Percentiles rank a stretch among this genome's conserved stretches.
phyloP scores from a whole-genome alignment of 2,113 vertebrate genomes.

The Xiphophorus hellerii region DNA sequence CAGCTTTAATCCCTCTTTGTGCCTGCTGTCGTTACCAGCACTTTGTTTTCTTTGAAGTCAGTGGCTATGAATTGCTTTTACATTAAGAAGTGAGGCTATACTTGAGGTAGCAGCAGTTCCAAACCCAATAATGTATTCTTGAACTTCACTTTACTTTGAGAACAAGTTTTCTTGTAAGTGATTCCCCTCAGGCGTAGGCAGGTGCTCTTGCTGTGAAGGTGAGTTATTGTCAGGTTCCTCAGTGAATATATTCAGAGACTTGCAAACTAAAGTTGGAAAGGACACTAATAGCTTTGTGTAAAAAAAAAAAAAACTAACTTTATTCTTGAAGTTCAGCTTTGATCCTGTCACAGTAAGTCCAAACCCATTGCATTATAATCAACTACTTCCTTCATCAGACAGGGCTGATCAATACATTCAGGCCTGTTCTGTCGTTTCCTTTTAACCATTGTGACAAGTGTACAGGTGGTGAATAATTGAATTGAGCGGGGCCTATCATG shows the following conservation, averaged over 20 bases:
- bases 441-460: conserved; percentile 51
- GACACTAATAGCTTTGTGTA: conserved; percentile 11
- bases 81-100: conserved; percentile 7
- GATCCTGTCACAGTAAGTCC: not conserved
- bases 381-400: conserved; percentile 1
- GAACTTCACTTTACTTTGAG: conserved; percentile 26
- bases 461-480: conserved; percentile 75
- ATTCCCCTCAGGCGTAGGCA: conserved; percentile 10
- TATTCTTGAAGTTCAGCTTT: conserved; percentile 16
- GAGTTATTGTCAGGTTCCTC: conserved; percentile 20
- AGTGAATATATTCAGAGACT: conserved; percentile 22
- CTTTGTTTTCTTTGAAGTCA: not conserved
- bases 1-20: not conserved
- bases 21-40: not conserved
- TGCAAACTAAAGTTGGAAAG: not conserved
- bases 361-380: not conserved
- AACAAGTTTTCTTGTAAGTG: not conserved
- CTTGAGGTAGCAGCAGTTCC: conserved; percentile 25
- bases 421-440: conserved; percentile 52
- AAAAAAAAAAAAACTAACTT: not conserved
- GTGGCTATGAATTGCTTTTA: conserved; percentile 20
- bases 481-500: conserved; percentile 65
- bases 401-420: conserved; percentile 42
- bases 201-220: conserved; percentile 30
- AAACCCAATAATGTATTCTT: conserved; percentile 32